These are phyloP conservation scores for Thalassophryne amazonica DNA, from an alignment of 2,797 vertebrate species.

Conservation along the genomic window DNA sequence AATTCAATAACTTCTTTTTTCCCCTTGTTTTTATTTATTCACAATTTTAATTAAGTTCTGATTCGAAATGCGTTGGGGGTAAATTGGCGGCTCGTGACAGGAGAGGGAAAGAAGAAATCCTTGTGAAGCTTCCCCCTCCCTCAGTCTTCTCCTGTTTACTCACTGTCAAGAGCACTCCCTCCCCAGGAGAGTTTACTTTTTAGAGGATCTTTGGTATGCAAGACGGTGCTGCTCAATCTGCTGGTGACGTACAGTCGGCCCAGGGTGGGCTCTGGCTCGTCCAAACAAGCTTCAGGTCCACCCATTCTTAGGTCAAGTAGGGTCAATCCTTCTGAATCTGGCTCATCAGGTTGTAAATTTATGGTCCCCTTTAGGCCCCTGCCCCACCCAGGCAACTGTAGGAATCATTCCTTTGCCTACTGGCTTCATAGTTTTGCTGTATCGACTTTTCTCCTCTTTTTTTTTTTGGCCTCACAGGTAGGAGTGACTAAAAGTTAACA, in stretches of 20 bases:
- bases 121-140: conserved; percentile 50
- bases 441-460: background rate
- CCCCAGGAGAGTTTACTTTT: background rate
- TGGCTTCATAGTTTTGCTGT: conserved; percentile 13
- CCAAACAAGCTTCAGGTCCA: conserved; percentile 8
- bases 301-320: conserved; percentile 30
- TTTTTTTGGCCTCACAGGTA: background rate
- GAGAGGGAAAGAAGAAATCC: conserved; percentile 49
- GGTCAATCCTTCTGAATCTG: conserved; percentile 39
- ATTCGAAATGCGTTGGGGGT: conserved; percentile 62
- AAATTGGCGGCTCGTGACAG: conserved; percentile 58
- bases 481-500: background rate
- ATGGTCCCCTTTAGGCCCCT: conserved; percentile 1
- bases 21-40: conserved; percentile 79
- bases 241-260: background rate
- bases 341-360: conserved; percentile 43
- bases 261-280: background rate
- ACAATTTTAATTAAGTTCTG: conserved; percentile 77
- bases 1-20: conserved; percentile 75
- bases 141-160: conserved; percentile 26
- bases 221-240: background rate
- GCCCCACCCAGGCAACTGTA: conserved; percentile 29
- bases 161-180: conserved; percentile 26
- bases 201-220: background rate
- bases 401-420: conserved; percentile 11